Evolutionary conservation across 30 jellyfish, hydroid and myxozoan genomes (phyloP).

Genomic region (Cassiopea andromeda): DNA sequence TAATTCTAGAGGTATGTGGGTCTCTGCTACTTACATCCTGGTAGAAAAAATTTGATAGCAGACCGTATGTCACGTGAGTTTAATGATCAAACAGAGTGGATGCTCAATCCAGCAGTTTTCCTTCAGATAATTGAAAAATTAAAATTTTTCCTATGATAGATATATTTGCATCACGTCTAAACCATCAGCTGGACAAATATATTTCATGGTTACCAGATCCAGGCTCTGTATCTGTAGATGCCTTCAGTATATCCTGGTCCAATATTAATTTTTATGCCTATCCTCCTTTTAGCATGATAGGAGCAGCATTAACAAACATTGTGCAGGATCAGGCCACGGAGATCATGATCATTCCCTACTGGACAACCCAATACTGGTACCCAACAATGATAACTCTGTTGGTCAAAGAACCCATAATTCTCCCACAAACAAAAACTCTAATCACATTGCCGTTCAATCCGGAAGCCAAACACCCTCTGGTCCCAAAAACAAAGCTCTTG

Average conservation of each 20-base stretch:
- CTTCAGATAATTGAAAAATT: background rate
- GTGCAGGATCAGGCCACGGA: slow-evolving; percentile 47
- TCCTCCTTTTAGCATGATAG: slow-evolving; percentile 62
- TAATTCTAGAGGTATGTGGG: slow-evolving; percentile 41
- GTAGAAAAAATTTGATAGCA: slow-evolving; percentile 48
- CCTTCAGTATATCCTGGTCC: slow-evolving; percentile 58
- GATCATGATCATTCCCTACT: slow-evolving; percentile 41
- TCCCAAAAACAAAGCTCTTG: slow-evolving; percentile 19
- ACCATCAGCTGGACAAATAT: slow-evolving; percentile 20
- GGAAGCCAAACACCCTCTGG: background rate
- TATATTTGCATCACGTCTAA: slow-evolving; percentile 55
- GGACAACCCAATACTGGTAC: slow-evolving; percentile 66
- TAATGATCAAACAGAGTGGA: slow-evolving; percentile 63
- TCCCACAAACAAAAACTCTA: background rate
- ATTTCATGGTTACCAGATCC: slow-evolving; percentile 72
- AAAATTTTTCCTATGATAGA: slow-evolving; percentile 45
- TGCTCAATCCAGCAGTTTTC: slow-evolving; percentile 36
- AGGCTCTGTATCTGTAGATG: slow-evolving; percentile 59
- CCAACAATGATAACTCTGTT: slow-evolving; percentile 9
- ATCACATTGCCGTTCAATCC: slow-evolving; percentile 18
- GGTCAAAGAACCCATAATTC: background rate
- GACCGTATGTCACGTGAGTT: slow-evolving; percentile 64
- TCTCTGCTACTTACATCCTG: slow-evolving; percentile 74
- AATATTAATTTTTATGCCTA: slow-evolving; percentile 54
- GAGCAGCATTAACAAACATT: slow-evolving; percentile 20